Percentiles rank a stretch among this genome's conserved stretches.
Conservation (phyloP, 2,113 vertebrate genomes). For the Podarcis raffonei region DNA sequence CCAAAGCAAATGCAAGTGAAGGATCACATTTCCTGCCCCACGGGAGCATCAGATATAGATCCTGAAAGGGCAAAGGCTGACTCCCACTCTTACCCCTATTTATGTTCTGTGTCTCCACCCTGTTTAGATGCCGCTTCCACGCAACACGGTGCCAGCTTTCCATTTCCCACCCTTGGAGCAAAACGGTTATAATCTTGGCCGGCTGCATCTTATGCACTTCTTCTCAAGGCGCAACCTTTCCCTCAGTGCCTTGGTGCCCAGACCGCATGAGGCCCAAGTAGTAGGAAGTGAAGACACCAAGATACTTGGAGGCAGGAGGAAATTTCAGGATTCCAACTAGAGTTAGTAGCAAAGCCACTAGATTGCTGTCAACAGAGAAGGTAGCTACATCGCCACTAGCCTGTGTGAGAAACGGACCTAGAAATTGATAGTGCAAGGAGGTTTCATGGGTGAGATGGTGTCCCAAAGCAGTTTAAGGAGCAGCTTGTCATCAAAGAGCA, state of each 20-base stretch:
- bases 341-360: neutral
- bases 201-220: neutral
- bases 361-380: neutral
- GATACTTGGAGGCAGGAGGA: neutral
- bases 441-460: neutral
- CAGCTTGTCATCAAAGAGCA: neutral
- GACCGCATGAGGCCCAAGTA: neutral
- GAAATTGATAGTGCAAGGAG: neutral
- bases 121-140: neutral
- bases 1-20: slow-evolving; percentile 3
- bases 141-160: neutral
- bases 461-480: neutral
- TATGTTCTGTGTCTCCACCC: slow-evolving; percentile 8
- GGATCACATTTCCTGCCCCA: neutral
- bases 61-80: slow-evolving; percentile 6
- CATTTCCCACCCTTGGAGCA: neutral
- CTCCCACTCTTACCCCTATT: slow-evolving; percentile 22
- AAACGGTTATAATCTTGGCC: neutral
- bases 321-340: neutral
- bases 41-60: slow-evolving; percentile 2
- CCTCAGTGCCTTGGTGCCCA: neutral
- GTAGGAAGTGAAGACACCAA: neutral
- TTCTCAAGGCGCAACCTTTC: neutral
- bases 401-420: neutral
- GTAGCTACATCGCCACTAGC: too few relatives aligned